A percentile compares a stretch with the other conserved stretches of the same genome.
These are phyloP conservation scores for Electrophaes corylata DNA, from an alignment of 2,888 invertebrate genomes.

Conservation along the genomic window DNA sequence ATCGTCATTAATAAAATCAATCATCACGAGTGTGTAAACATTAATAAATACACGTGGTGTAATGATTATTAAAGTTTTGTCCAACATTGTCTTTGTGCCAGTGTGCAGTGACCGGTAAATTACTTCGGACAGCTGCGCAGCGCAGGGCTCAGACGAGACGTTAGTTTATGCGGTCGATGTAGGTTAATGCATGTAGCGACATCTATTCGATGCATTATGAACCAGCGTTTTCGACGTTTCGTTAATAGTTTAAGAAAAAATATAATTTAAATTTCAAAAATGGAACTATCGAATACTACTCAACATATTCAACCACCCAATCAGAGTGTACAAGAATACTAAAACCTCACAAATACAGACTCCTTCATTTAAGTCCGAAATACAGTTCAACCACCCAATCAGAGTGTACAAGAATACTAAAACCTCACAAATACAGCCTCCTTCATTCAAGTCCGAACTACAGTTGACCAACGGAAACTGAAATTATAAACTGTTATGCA, in stretches of 20 bases:
- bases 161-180: slow-evolving; percentile 57
- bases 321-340: too few relatives aligned
- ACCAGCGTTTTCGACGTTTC: slow-evolving; percentile 45
- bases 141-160: slow-evolving; percentile 45
- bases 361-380: too few relatives aligned
- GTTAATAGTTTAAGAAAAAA: background rate
- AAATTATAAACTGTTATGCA: slow-evolving; percentile 26
- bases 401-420: too few relatives aligned
- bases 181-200: slow-evolving; percentile 72
- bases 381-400: background rate
- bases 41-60: slow-evolving; percentile 13
- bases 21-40: slow-evolving; percentile 16
- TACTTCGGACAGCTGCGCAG: slow-evolving; percentile 67
- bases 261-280: too few relatives aligned
- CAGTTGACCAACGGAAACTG: slow-evolving; percentile 23
- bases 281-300: background rate
- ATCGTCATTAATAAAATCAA: slow-evolving; percentile 3
- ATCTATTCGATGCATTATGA: slow-evolving; percentile 61
- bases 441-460: slow-evolving; percentile 7
- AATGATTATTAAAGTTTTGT: slow-evolving; percentile 17
- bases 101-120: slow-evolving; percentile 56
- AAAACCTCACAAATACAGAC: too few relatives aligned
- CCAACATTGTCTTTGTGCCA: slow-evolving; percentile 35
- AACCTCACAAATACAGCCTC: too few relatives aligned
- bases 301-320: too few relatives aligned